Evolutionary conservation across 2,888 invertebrate species (phyloP), one percentile per base, ranked within the genome.

Genomic region (Bombyx huttoni): DNA sequence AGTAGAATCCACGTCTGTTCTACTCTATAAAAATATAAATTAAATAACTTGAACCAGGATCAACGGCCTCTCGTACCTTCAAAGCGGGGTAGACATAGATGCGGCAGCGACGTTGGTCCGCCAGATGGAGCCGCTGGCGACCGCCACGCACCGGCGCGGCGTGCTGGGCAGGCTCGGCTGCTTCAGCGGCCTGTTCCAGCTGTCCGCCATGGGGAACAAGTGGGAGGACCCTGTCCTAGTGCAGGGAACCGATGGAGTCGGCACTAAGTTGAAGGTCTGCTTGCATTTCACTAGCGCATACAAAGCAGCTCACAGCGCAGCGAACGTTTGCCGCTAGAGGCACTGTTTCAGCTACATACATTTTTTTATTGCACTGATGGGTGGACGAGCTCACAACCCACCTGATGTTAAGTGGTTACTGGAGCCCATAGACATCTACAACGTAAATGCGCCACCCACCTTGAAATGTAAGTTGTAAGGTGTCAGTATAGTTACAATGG

Each of bases 241-340:
- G 13, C 96, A 98, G 57, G 97, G 97, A 0, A 97, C 98, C 0
- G 98, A 98, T 70, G 99, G 99, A 0, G 98, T 99, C 47, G 98
- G 99, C 1, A 97, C 98, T 7, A 99, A 99, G 81, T 90, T 99
- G 1, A 96, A 97, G 90, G 96, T 96, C 68, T 24, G 5, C 24
- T 3, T 24, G n/a, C 24, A 24, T 24, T 24, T 24, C 24, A 24
- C 24, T 24, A 24, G 24, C n/a, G n/a, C 24, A 24, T 24, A 24
- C 24, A 24, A 24, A 24, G 5, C 24, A 24, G 24, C 24, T 24
- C 24, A 3, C 24, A 24, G 24, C 24, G 24, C 24, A n/a, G n/a
- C n/a, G n/a, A n/a, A n/a, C n/a, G n/a, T n/a, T n/a, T n/a, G n/a
- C n/a, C n/a, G n/a, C n/a, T n/a, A n/a, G n/a, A n/a, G n/a, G n/a